A percentile compares a stretch with the other conserved stretches of the same genome.
Evolutionary conservation across 2,888 invertebrate species (phyloP).

Genomic region (Minunthozetes semirufus): DNA sequence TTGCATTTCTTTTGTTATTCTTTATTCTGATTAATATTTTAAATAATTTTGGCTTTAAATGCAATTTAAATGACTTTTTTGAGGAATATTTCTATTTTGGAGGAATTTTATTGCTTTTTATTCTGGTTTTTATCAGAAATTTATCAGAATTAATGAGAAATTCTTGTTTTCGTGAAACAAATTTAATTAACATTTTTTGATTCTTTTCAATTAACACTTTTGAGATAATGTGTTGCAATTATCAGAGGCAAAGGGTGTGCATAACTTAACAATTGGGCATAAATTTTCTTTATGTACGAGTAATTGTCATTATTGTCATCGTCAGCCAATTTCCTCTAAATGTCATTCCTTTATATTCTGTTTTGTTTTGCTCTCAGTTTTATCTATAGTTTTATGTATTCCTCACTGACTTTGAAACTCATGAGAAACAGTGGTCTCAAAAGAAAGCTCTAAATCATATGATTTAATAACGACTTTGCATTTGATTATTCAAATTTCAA

Average conservation of each 20-base stretch:
- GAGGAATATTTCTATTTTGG: not conserved
- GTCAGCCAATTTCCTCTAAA: not conserved
- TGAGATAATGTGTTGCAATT: slow-evolving; percentile 8
- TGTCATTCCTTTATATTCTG: not conserved
- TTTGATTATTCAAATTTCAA: too few species aligned
- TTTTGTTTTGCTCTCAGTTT: not conserved
- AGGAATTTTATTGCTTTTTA: not conserved
- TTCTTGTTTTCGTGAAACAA: not conserved
- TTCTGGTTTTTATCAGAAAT: slow-evolving; percentile 3
- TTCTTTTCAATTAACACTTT: slow-evolving; percentile 12
- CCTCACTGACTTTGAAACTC: too few species aligned
- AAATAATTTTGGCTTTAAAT: not conserved
- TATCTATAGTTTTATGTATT: not conserved
- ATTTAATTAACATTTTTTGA: not conserved
- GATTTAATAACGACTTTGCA: too few species aligned
- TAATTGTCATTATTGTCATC: slow-evolving; percentile 2
- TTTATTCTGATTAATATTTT: not conserved
- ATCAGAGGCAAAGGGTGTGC: not conserved
- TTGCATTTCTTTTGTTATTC: not conserved
- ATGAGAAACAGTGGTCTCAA: too few species aligned
- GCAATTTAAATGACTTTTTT: not conserved
- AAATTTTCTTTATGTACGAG: not conserved
- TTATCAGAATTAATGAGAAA: not conserved
- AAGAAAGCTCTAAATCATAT: too few species aligned
- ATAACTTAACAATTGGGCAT: not conserved